Evolutionary conservation across 2,888 invertebrate species (phyloP), one percentile per base, ranked within the genome.

Genomic region (Spisula solida): DNA sequence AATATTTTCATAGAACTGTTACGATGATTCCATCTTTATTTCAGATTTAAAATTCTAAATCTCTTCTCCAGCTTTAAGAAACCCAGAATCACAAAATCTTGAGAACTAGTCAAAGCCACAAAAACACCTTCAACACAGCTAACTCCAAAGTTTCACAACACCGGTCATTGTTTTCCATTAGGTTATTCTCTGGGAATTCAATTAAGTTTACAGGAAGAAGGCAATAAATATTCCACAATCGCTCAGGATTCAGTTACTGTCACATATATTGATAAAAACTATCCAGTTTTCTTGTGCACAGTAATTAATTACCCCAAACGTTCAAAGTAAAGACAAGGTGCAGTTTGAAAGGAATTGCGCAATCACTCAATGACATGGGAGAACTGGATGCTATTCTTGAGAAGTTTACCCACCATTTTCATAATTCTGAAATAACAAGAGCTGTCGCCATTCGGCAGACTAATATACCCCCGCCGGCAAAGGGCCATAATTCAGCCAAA

Each of bases 141-240:
- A 31, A 51, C 25, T 25, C 81, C 2, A 29, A 56, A 16, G 75
- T 79, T 78, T 79, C 29, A 20, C 79, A 29, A 29, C 29, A 79
- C 79, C 79, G 79, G 78, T 75, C 79, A 85, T 79, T 85, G 79
- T 85, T 85, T 84, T 85, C 85, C 25, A 56, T 20, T 79, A 41
- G 85, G 79, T 79, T 79, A 60, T 85, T 79, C 51, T 1, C 78
- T 31, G 85, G 79, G 75, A 85, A 78, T 85, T 85, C 56, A 85
- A 85, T 85, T 79, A 85, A 85, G 85, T 85, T 85, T 78, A 41
- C 79, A 51, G 85, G 79, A 55, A 79, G 55, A 31, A 78, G 31
- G 41, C 51, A 79, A 85, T 85, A 85, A 85, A 85, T 85, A 78
- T 85, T 85, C 78, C 6, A 47, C 85, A 85, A 85, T 85, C 85